A percentile compares a stretch with the other conserved stretches of the same genome.
phyloP scores from a whole-genome alignment of 2,797 vertebrate species.

The Uromys caudimaculatus region DNA sequence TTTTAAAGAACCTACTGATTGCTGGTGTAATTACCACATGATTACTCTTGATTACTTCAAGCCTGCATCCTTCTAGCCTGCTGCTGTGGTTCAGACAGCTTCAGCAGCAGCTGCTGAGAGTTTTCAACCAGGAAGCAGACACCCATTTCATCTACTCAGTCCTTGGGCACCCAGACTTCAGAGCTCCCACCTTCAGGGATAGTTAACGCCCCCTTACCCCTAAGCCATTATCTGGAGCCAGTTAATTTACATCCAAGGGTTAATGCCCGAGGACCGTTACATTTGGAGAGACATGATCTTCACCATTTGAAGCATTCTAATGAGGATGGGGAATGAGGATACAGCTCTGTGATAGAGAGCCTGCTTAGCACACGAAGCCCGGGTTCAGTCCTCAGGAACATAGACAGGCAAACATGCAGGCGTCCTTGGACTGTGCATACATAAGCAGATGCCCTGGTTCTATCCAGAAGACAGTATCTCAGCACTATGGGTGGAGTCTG shows the following conservation, averaged over 20 bases:
- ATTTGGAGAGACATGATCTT: background rate
- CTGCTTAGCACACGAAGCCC: background rate
- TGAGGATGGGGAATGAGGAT: background rate
- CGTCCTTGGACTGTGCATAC: background rate
- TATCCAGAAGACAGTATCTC: background rate
- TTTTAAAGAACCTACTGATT: constrained; percentile 64
- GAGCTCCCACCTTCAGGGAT: background rate
- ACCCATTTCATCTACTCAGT: background rate
- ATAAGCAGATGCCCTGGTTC: background rate
- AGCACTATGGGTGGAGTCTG: background rate
- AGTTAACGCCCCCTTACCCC: too few species aligned
- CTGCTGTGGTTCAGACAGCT: background rate
- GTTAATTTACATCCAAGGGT: background rate
- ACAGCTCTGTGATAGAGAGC: background rate
- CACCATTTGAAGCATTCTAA: background rate
- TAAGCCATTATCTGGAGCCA: background rate
- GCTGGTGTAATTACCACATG: constrained; percentile 44
- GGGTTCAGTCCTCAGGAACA: background rate
- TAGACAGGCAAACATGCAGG: background rate
- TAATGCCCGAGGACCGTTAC: background rate
- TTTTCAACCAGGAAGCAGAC: constrained; percentile 36
- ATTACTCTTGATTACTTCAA: constrained; percentile 11
- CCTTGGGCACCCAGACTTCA: background rate
- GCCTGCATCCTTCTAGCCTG: background rate
- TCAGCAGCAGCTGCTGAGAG: background rate